phyloP scores from a whole-genome alignment of 35 echinoderm and acorn worm genomes.

The Diadema setosum region DNA sequence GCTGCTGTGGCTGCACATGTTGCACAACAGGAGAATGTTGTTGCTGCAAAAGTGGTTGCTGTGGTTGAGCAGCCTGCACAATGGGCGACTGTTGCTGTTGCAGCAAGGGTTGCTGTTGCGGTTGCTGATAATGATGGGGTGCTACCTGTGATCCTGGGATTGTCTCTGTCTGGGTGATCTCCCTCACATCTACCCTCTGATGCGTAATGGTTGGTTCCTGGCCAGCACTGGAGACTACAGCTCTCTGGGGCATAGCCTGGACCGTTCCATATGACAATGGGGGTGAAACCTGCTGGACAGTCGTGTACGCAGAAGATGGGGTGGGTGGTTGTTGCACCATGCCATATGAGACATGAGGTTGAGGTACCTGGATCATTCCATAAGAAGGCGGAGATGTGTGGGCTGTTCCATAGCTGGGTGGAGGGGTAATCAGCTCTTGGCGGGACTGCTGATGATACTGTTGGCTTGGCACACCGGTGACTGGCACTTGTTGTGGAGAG shows the following conservation, averaged over 20 bases:
- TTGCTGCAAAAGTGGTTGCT: not conserved
- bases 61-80: not conserved
- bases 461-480: not conserved
- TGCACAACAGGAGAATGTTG: not conserved
- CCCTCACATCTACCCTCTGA: slow-evolving; percentile 14
- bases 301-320: not conserved
- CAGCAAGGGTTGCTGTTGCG: not conserved
- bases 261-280: slow-evolving; percentile 10
- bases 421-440: not conserved
- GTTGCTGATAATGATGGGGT: too few species aligned
- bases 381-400: not conserved
- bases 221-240: not conserved
- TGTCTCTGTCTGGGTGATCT: not conserved
- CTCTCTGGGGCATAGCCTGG: not conserved
- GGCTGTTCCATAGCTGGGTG: not conserved
- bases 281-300: not conserved
- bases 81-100: not conserved
- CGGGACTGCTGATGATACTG: not conserved
- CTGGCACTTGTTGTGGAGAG: not conserved
- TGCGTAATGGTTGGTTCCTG: slow-evolving; percentile 24
- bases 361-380: not conserved
- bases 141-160: not conserved
- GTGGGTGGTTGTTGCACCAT: not conserved
- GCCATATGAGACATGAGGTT: not conserved
- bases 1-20: not conserved